These are phyloP conservation scores for Matsumurasca onukii DNA, from an alignment of 1,140 invertebrate species.

Conservation along the genomic window DNA sequence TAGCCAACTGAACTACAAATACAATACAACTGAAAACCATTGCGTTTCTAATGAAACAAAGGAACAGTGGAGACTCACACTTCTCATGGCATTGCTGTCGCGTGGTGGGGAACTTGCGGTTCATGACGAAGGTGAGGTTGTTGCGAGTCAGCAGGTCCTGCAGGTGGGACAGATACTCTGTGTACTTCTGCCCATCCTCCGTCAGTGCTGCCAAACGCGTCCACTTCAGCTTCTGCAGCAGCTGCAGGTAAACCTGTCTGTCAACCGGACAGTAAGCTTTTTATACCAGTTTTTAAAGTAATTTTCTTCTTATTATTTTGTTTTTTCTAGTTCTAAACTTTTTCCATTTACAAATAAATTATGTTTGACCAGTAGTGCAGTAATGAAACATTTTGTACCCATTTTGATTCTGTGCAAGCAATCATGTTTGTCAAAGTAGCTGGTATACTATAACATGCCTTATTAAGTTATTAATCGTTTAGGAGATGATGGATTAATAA, in stretches of 20 bases:
- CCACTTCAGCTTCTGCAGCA: constrained; percentile 69
- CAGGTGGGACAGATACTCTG: constrained; percentile 73
- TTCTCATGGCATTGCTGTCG: constrained; percentile 47
- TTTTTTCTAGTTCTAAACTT: too few relatives aligned
- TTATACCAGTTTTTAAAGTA: background rate
- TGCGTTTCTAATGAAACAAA: too few relatives aligned
- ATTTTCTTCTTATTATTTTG: background rate
- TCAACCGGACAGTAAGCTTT: constrained; percentile 17
- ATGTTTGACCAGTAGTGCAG: too few relatives aligned
- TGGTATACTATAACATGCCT: too few relatives aligned
- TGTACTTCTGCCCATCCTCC: constrained; percentile 78
- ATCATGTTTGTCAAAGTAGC: too few relatives aligned
- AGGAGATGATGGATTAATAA: too few relatives aligned
- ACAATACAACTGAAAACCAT: too few relatives aligned
- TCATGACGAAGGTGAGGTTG: constrained; percentile 65
- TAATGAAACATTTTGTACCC: too few relatives aligned
- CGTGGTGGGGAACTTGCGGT: constrained; percentile 68
- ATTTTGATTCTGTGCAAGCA: too few relatives aligned
- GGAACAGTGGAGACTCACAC: constrained; percentile 2
- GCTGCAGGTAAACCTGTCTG: constrained; percentile 63
- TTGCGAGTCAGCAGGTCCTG: constrained; percentile 63
- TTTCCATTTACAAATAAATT: too few relatives aligned
- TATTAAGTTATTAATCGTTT: too few relatives aligned
- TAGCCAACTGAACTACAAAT: too few relatives aligned
- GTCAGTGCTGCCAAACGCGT: constrained; percentile 69